Evolutionary conservation across 23 tunicate species (phyloP), one percentile per base, ranked within the genome.

Genomic region (Styela clava): DNA sequence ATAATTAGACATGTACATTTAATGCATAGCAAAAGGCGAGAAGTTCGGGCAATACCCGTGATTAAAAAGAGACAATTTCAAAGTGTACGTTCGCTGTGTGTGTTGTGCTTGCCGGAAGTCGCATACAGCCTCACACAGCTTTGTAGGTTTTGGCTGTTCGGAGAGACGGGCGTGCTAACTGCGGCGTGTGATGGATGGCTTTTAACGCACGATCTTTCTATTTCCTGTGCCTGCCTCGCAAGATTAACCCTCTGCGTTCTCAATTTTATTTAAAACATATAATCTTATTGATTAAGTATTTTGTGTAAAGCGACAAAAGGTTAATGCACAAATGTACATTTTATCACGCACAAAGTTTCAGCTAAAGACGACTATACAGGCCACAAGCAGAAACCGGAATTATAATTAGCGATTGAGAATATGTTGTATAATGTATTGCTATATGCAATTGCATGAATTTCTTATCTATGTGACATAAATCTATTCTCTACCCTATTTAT

Each of bases 161-260:
- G 81, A 56, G 65, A 36, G 64, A 44, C 64, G 31, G n/a, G 52
- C 33, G 62, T 76, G 52, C 62, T 33, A 52, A 44, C 81, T 44
- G 56, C 56, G 56, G 12, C 56, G 12, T 56, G 65, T 76, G 81
- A 76, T 76, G 81, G 52, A 76, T 76, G 81, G 65, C 52, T 44
- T 76, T 44, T 26, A 52, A 44, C 81, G 32, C 81, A 76, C 81
- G 81, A 76, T 76, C 52, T 76, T 44, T 76, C 81, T 76, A 76
- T 76, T 76, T 76, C 81, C 81, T 76, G 81, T 44, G 52, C 27
- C 31, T 33, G 81, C 52, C 24, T 76, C 27, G 65, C 24, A 26
- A 44, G 65, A 52, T 52, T 76, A 76, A 76, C 81, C 81, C 81
- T 22, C 16, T 52, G 71, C 16, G 30, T 67, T 22, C 71, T 18